Evolutionary conservation across 2,888 invertebrate genomes (phyloP), one percentile per base, ranked within the genome.

Genomic region (Phengaris arion): DNA sequence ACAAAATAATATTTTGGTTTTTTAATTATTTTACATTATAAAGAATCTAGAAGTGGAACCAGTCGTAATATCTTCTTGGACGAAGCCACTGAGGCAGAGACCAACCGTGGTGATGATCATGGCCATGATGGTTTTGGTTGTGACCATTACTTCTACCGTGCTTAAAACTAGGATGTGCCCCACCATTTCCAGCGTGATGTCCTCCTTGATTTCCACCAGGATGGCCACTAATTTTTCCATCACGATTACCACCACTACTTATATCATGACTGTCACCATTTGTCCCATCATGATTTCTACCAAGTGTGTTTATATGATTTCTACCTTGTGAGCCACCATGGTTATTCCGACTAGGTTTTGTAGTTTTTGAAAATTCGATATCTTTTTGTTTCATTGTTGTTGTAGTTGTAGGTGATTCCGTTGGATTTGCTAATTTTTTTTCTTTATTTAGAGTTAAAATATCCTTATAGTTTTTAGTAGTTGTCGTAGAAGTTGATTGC

Each of bases 1-100:
- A 35, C 2, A 35, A 35, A 35, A 2, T 35, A 35, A 35, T 35
- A 35, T 35, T 35, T 35, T 35, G 35, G 35, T 35, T 0, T 35
- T 35, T 48, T 7, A 48, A 48, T 48, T 48, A 48, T 48, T 48
- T 48, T 48, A 48, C 48, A 48, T 4, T 48, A 48, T 0, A 48
- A 48, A 48, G 8, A 59, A 22, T 22, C 9, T 59, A 59, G 15
- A 59, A 15, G 15, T 59, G 59, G 9, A 64, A 64, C 64, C 64
- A 64, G 64, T 35, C 64, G 35, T 64, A 2, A 64, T 64, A 35
- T 35, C 64, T 64, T 35, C 35, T 64, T 64, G 64, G 64, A 64
- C 64, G 64, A 64, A 9, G 2, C 64, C 35, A 6, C 6, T 64
- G 35, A 64, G 55, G 55, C 13, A n/a, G n/a, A n/a, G 35, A 64